phyloP scores from a whole-genome alignment of 2,113 vertebrate species.

The Myotis yumanensis region DNA sequence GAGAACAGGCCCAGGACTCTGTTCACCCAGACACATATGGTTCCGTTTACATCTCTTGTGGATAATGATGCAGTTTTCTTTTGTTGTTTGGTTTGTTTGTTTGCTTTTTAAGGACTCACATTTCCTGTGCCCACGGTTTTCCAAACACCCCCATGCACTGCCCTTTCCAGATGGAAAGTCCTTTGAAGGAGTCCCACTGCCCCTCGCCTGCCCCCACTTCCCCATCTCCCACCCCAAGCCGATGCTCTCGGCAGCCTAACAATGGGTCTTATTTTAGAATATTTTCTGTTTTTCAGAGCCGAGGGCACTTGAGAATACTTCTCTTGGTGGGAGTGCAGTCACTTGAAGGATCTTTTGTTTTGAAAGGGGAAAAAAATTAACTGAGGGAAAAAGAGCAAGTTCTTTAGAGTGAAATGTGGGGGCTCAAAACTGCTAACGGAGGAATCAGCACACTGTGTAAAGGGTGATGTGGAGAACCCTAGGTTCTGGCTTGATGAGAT shows the following conservation, averaged over 20 bases:
- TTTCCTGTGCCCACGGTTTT: slow-evolving; percentile 35
- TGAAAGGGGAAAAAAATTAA: slow-evolving; percentile 6
- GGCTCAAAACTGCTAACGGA: neutral
- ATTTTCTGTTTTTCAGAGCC: slow-evolving; percentile 32
- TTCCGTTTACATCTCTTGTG: neutral
- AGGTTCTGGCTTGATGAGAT: neutral
- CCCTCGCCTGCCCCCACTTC: neutral
- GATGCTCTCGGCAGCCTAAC: neutral
- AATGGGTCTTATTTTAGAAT: neutral
- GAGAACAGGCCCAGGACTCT: neutral
- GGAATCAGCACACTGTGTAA: slow-evolving; percentile 10
- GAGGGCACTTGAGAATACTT: neutral
- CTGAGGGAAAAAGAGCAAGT: neutral
- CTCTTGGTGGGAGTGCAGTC: neutral
- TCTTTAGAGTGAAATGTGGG: neutral
- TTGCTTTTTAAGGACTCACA: slow-evolving; percentile 31
- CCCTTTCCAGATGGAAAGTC: neutral
- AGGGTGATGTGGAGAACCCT: neutral
- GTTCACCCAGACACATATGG: neutral
- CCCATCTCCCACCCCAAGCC: neutral
- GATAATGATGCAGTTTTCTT: neutral
- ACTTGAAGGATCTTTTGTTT: slow-evolving; percentile 20
- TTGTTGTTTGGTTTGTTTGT: slow-evolving; percentile 7
- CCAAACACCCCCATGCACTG: neutral
- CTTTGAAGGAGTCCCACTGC: neutral